Evolutionary conservation across 1,140 invertebrate species (phyloP).

Genomic region (Drosophila asahinai): DNA sequence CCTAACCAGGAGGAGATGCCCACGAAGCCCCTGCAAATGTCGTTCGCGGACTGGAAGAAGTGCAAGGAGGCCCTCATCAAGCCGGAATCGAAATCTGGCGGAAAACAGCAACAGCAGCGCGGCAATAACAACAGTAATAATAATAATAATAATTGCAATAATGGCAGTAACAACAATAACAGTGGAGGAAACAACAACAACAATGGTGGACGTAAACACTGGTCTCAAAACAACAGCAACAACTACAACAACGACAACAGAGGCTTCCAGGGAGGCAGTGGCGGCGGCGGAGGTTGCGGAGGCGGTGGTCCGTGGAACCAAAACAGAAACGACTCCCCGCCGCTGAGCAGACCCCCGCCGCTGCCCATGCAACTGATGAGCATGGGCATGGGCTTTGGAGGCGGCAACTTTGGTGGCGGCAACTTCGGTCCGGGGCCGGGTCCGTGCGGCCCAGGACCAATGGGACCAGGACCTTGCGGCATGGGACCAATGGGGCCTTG

Average conservation of each 20-base stretch:
- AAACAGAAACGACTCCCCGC: constrained; percentile 36
- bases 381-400: constrained; percentile 46
- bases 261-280: not conserved
- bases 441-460: constrained; percentile 32
- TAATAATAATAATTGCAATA: constrained; percentile 19
- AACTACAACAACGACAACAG: constrained; percentile 14
- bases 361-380: constrained; percentile 61
- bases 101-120: constrained; percentile 14
- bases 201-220: constrained; percentile 33
- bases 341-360: constrained; percentile 59
- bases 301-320: constrained; percentile 16
- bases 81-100: constrained; percentile 23
- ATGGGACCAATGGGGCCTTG: constrained; percentile 17
- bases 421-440: constrained; percentile 58
- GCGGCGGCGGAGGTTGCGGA: not conserved
- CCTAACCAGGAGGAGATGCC: constrained; percentile 1
- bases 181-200: constrained; percentile 11
- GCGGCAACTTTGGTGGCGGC: constrained; percentile 9
- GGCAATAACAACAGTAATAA: constrained; percentile 25
- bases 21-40: constrained; percentile 56
- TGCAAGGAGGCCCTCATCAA: constrained; percentile 55
- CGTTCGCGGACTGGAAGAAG: constrained; percentile 77
- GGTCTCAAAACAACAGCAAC: constrained; percentile 23
- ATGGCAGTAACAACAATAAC: constrained; percentile 21
- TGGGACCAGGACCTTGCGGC: constrained; percentile 9